Evolutionary conservation across 2,797 vertebrate species (phyloP), one percentile per base, ranked within the genome.

Genomic region (Triplophysa yarkandensis): DNA sequence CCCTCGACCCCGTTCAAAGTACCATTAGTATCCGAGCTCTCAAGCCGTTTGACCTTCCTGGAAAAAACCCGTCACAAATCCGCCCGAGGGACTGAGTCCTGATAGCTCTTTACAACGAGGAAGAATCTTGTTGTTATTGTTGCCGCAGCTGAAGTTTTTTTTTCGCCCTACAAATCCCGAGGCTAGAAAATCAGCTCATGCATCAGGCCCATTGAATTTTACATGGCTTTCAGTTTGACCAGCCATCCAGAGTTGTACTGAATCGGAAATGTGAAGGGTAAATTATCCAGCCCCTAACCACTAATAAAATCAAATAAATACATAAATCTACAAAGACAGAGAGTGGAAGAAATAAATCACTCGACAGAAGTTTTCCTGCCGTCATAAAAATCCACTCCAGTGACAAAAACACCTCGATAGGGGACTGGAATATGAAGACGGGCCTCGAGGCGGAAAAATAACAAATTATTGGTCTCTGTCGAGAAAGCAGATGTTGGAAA

Each of bases 291-390:
- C 39, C 63, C 21, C 71, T 34, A 57, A 66, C 28, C 62, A 82
- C 81, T 82, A 87, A 89, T 89, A 89, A 90, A 85, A 87, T 70
- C 81, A 83, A 86, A 90, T 90, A 87, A 14, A 92, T 91, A 86
- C 91, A 92, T 92, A 55, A 65, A 64, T 41, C 17, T 21, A 54
- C 36, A 66, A 65, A 66, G n/a, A 65, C n/a, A 63, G 34, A 25
- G 54, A 36, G 72, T 36, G 50, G 54, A 74, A 60, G 48, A 39
- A 60, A 74, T 74, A 50, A 60, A 67, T 74, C 63, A 74, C 72
- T 41, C 87, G 90, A 89, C 82, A 80, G 80, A 70, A 85, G 80
- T 82, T 87, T 89, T 87, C 83, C 85, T 82, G 79, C 82, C 36
- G 72, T 77, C 78, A 85, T 80, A 82, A 86, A 86, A 85, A 87